Percentiles rank a stretch among this genome's conserved stretches.
Evolutionary conservation across 92 coral and sea anemone species (phyloP).

Genomic region (Virgularia gustaviana): DNA sequence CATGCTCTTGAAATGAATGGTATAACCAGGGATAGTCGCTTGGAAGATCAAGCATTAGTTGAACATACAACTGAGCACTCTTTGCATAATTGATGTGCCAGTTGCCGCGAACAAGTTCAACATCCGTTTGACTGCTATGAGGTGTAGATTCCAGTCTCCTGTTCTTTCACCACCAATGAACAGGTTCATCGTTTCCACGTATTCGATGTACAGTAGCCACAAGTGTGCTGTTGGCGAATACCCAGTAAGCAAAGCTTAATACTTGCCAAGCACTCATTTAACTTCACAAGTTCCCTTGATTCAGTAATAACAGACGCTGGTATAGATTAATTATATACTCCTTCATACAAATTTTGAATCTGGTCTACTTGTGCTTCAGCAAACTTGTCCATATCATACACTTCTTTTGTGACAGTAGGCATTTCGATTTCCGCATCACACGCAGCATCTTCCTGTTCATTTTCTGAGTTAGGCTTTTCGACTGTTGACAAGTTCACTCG

Average conservation of each 20-base stretch:
- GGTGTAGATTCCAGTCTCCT: conserved; percentile 47
- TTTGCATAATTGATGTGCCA: conserved; percentile 36
- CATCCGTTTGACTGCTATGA: conserved; percentile 23
- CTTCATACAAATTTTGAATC: conserved; percentile 26
- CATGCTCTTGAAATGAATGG: conserved; percentile 32
- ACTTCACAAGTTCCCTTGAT: conserved; percentile 8
- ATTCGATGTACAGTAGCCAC: conserved; percentile 2
- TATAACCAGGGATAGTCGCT: conserved; percentile 27
- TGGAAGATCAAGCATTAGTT: conserved; percentile 24
- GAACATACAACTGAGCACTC: not conserved
- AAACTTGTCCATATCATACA: no score
- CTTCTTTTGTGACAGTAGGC: no score
- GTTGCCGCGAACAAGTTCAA: conserved; percentile 34
- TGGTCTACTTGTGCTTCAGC: no score
- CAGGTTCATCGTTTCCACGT: not conserved
- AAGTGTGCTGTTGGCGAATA: not conserved
- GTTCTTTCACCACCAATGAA: conserved; percentile 10
- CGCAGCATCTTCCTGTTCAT: no score
- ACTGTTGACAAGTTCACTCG: not conserved
- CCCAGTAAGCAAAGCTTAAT: not conserved
- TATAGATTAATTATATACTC: not conserved
- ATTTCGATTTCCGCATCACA: no score
- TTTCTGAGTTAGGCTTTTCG: no score
- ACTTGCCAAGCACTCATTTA: conserved; percentile 20
- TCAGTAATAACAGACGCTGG: not conserved